Conservation (phyloP, 2,797 vertebrate species). For the Bradypus variegatus region DNA sequence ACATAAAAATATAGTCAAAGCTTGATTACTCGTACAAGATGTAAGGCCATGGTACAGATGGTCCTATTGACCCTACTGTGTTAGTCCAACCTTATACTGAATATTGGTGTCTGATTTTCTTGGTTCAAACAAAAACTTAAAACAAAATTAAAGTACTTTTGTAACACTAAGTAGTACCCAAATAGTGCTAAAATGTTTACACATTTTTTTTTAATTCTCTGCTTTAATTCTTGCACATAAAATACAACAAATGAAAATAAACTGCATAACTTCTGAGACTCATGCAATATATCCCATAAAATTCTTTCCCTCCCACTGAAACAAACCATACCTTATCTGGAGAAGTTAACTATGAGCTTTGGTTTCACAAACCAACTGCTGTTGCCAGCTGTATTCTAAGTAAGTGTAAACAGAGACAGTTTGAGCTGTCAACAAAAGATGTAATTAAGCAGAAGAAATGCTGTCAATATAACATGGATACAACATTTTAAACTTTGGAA, state of each 20-base stretch:
- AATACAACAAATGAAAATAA: conserved; percentile 9
- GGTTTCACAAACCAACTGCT: conserved; percentile 60
- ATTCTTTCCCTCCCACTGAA: conserved; percentile 24
- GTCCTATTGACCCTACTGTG: neutral
- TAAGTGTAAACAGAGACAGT: conserved; percentile 58
- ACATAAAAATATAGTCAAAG: conserved; percentile 9
- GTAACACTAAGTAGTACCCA: neutral
- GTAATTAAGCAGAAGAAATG: conserved; percentile 55
- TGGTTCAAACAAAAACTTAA: neutral
- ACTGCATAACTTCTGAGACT: neutral
- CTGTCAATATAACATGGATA: conserved; percentile 55
- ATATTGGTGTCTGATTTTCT: conserved; percentile 4
- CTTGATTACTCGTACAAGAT: neutral
- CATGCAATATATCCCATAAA: conserved; percentile 14
- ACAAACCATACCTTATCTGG: conserved; percentile 41
- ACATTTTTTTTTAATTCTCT: neutral
- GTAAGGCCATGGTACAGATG: neutral
- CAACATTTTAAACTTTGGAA: conserved; percentile 45
- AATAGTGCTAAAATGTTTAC: neutral
- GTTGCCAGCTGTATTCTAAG: conserved; percentile 60
- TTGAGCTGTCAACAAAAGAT: conserved; percentile 58
- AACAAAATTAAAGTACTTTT: conserved; percentile 15
- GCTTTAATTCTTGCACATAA: neutral
- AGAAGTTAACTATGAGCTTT: conserved; percentile 54
- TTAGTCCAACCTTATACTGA: neutral